Conservation (phyloP, 2,888 invertebrate species). For the Eristalis pertinax region DNA sequence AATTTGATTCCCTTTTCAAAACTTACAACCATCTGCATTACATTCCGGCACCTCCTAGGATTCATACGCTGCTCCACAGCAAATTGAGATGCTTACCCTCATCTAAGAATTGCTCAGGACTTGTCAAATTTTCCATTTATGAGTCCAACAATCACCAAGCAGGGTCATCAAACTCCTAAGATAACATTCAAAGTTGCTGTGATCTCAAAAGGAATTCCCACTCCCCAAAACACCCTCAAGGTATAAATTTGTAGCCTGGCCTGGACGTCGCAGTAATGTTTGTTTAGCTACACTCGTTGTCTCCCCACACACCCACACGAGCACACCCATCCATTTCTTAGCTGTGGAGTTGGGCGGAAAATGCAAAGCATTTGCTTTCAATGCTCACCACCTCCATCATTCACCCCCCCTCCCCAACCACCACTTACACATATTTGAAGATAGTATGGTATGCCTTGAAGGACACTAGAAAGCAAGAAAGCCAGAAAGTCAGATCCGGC, state of each 20-base stretch:
- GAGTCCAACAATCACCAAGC: not conserved
- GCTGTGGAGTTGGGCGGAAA: conserved; percentile 7
- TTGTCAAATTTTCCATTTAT: not conserved
- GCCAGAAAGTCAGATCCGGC: conserved; percentile 14
- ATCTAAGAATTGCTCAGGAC: not conserved
- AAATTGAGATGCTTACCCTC: not conserved
- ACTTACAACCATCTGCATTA: not conserved
- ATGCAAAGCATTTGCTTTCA: conserved; percentile 32
- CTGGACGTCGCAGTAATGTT: conserved; percentile 24
- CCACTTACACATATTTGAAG: not conserved
- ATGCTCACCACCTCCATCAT: not conserved
- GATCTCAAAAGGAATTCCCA: not conserved
- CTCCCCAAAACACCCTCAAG: not conserved
- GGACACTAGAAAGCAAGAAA: conserved; percentile 12
- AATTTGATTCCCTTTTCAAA: not conserved
- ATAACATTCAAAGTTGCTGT: not conserved
- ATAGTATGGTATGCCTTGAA: conserved; percentile 8
- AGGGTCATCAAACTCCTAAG: not conserved
- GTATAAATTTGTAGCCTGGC: not conserved
- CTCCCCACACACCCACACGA: not conserved
- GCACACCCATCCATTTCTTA: not conserved
- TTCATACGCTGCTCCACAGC: not conserved
- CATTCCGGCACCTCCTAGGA: not conserved
- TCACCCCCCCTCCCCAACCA: not conserved
- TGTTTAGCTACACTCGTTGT: conserved; percentile 10